phyloP scores from a whole-genome alignment of 2,113 vertebrate species.

The Labrus mixtus region DNA sequence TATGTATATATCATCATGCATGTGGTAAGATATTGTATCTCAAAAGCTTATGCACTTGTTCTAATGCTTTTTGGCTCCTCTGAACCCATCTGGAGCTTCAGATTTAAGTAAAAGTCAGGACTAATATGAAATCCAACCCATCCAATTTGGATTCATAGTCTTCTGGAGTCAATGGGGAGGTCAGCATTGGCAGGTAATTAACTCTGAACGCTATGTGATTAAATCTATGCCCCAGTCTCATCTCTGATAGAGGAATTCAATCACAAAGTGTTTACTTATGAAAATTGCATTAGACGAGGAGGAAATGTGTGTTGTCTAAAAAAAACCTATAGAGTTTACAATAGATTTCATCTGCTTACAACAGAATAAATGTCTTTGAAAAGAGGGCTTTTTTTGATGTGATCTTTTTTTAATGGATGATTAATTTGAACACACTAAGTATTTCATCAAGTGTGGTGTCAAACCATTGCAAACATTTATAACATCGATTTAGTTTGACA shows the following conservation, averaged over 20 bases:
- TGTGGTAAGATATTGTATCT: slow-evolving; percentile 1
- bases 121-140: slow-evolving; percentile 64
- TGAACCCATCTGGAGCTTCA: slow-evolving; percentile 49
- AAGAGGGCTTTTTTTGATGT: background rate
- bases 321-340: background rate
- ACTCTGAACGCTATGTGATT: slow-evolving; percentile 74
- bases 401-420: background rate
- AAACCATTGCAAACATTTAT: background rate
- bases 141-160: slow-evolving; percentile 56
- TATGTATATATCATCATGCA: background rate
- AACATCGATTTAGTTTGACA: background rate
- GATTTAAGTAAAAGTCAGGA: slow-evolving; percentile 34
- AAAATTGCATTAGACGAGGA: slow-evolving; percentile 58
- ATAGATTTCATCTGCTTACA: background rate
- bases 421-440: slow-evolving; percentile 1
- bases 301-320: slow-evolving; percentile 28
- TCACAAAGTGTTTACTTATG: slow-evolving; percentile 67
- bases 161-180: slow-evolving; percentile 59
- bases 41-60: slow-evolving; percentile 7
- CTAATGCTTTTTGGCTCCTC: slow-evolving; percentile 32
- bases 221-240: slow-evolving; percentile 67
- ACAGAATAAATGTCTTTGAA: background rate
- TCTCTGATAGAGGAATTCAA: slow-evolving; percentile 70
- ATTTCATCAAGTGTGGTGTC: background rate
- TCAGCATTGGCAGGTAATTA: slow-evolving; percentile 75